These are phyloP conservation scores for Epinotia brunnichana DNA, from an alignment of 2,888 invertebrate genomes.

Conservation along the genomic window DNA sequence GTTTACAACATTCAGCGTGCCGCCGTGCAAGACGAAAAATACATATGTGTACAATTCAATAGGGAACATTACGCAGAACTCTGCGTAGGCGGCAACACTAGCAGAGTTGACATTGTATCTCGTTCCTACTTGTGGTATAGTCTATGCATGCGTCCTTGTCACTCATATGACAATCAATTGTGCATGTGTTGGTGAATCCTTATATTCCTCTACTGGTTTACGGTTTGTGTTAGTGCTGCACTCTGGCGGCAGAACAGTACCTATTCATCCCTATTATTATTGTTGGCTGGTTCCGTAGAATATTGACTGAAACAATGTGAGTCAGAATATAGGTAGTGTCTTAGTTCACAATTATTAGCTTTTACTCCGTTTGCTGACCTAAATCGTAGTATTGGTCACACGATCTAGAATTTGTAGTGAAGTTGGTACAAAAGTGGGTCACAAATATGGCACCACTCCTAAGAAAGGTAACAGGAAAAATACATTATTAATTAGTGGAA, in stretches of 20 bases:
- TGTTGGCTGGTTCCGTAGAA: neutral
- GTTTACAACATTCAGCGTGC: slow-evolving; percentile 1
- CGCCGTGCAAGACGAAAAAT: neutral
- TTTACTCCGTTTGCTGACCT: neutral
- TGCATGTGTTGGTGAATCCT: no score
- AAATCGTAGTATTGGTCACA: slow-evolving; percentile 1
- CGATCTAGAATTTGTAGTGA: neutral
- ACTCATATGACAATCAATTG: no score
- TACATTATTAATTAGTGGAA: neutral
- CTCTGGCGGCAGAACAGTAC: no score
- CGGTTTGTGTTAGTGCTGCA: no score
- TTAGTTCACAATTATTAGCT: neutral
- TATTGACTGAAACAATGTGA: neutral
- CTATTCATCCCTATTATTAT: no score
- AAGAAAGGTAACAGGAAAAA: neutral
- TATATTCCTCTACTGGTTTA: no score
- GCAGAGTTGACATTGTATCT: no score
- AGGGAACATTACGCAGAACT: no score
- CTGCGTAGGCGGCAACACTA: no score
- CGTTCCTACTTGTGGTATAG: no score
- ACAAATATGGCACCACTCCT: neutral
- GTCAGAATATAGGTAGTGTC: neutral
- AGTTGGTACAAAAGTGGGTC: slow-evolving; percentile 7
- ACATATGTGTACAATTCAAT: neutral
- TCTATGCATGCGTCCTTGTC: no score